These are phyloP conservation scores for Chaetodon trifasciatus DNA, from an alignment of 2,797 vertebrate genomes.

Conservation along the genomic window DNA sequence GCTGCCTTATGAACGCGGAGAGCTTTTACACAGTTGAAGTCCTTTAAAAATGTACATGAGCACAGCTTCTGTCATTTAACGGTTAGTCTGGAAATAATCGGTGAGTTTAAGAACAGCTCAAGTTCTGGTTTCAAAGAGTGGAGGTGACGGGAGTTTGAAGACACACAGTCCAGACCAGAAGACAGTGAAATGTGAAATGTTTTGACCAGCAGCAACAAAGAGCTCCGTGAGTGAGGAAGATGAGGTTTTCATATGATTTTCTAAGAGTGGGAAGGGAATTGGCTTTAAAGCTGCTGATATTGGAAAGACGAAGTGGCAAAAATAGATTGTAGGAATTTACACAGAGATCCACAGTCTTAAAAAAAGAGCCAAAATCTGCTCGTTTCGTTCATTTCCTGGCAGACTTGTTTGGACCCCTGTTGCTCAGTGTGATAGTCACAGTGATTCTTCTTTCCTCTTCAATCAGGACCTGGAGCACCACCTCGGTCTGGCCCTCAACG, in stretches of 20 bases:
- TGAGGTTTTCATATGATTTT: slow-evolving; percentile 13
- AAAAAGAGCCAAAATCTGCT: background rate
- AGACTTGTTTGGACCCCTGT: background rate
- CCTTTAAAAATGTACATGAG: background rate
- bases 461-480: slow-evolving; percentile 96
- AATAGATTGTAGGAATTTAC: background rate
- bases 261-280: background rate
- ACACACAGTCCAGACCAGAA: background rate
- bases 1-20: background rate
- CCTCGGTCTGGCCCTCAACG: slow-evolving; percentile 94
- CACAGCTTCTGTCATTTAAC: background rate
- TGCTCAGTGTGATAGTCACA: background rate
- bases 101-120: background rate
- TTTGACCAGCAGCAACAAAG: background rate
- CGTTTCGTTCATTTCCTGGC: background rate
- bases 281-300: background rate
- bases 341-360: background rate
- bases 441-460: background rate
- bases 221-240: background rate
- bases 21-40: background rate
- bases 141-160: background rate
- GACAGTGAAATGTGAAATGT: background rate
- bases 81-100: background rate
- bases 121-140: background rate
- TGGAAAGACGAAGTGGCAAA: background rate